Evolutionary conservation across 2,113 vertebrate species (phyloP).

Genomic region (Bubo blakistoni): DNA sequence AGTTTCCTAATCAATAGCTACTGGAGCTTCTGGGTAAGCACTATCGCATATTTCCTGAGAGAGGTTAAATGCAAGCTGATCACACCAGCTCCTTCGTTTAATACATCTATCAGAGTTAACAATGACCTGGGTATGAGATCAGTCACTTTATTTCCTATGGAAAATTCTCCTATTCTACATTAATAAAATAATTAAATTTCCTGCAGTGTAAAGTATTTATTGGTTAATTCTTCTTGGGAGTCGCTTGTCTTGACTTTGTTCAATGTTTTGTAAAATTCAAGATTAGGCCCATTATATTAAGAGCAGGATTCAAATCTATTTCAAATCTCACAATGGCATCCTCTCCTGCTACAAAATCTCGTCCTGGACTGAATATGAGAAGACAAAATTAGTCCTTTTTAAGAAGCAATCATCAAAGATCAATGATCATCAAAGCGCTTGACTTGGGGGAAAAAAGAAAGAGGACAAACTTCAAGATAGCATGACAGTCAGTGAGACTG

Average conservation of each 20-base stretch:
- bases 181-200: slow-evolving; percentile 14
- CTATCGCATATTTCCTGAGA: neutral
- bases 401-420: slow-evolving; percentile 43
- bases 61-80: neutral
- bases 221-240: neutral
- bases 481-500: neutral
- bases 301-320: neutral
- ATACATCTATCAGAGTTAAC: neutral
- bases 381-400: slow-evolving; percentile 29
- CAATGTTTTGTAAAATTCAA: slow-evolving; percentile 33
- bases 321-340: neutral
- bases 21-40: neutral
- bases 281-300: neutral
- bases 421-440: slow-evolving; percentile 17
- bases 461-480: slow-evolving; percentile 10
- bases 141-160: neutral
- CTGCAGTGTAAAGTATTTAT: neutral
- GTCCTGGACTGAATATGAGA: neutral
- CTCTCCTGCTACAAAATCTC: neutral
- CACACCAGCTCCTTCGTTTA: neutral
- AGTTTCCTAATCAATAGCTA: neutral
- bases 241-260: neutral
- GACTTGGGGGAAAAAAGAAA: neutral
- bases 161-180: neutral
- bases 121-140: neutral